Conservation (phyloP, 1,140 invertebrate genomes). For the Apis cerana region DNA sequence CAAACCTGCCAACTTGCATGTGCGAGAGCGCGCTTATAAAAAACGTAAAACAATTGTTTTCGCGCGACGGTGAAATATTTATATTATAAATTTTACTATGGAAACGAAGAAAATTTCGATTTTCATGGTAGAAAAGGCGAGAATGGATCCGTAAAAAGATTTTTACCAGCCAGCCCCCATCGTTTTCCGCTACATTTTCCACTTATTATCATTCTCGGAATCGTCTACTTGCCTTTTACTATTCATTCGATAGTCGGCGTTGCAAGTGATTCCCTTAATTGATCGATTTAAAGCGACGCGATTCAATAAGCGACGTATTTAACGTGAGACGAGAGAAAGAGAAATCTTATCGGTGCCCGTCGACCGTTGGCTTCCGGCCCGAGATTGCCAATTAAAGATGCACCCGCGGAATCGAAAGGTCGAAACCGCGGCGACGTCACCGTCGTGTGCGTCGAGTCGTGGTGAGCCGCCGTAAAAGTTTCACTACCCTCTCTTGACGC, state of each 20-base stretch:
- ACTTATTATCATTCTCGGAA: background rate
- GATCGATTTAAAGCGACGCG: background rate
- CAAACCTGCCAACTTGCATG: background rate
- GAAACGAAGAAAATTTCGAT: background rate
- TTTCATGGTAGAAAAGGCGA: too few relatives aligned
- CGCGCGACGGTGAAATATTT: background rate
- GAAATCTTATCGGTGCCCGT: conserved; percentile 9
- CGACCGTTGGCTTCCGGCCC: background rate
- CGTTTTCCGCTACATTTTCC: background rate
- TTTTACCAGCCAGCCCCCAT: too few relatives aligned
- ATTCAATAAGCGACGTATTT: conserved; percentile 31
- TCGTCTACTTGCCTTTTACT: background rate
- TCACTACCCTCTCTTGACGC: conserved; percentile 54
- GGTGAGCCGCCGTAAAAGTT: conserved; percentile 60
- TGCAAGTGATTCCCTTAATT: conserved; percentile 13
- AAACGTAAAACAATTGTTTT: conserved; percentile 1
- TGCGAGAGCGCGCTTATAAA: background rate
- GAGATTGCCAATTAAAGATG: conserved; percentile 45
- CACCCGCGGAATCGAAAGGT: background rate
- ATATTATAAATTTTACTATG: background rate
- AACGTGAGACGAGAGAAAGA: background rate
- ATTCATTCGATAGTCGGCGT: background rate
- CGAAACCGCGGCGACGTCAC: background rate
- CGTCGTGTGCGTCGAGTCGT: too few relatives aligned
- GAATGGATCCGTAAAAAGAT: too few relatives aligned